Percentiles rank a stretch among this genome's conserved stretches.
Conservation (phyloP, 1,140 invertebrate species). For the Leptoteleia sp. region DNA sequence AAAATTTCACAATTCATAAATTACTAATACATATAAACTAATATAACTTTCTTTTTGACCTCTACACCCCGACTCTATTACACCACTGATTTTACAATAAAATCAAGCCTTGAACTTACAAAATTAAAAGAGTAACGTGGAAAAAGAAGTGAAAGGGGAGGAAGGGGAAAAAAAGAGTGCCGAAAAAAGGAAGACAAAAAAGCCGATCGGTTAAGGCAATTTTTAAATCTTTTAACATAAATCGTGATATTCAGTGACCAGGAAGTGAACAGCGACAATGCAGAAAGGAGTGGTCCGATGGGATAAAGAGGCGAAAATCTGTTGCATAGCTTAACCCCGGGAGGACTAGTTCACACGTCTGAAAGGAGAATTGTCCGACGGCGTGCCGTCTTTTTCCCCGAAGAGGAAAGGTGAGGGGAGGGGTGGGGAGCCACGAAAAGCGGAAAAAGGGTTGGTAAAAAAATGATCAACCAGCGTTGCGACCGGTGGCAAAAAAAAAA, state of each 20-base stretch:
- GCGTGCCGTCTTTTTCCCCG: slow-evolving; percentile 32
- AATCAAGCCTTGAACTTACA: too few relatives aligned
- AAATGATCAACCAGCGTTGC: slow-evolving; percentile 77
- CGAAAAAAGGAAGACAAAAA: too few relatives aligned
- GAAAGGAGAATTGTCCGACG: slow-evolving; percentile 34
- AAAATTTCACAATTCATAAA: too few relatives aligned
- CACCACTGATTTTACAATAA: too few relatives aligned
- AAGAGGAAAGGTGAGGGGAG: background rate
- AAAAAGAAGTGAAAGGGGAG: too few relatives aligned
- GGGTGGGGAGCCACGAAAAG: slow-evolving; percentile 48
- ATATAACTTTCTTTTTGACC: too few relatives aligned
- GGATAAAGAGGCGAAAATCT: slow-evolving; percentile 43
- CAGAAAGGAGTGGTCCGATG: slow-evolving; percentile 48
- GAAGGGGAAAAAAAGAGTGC: too few relatives aligned
- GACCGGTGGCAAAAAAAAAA: slow-evolving; percentile 66
- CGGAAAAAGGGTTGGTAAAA: slow-evolving; percentile 77
- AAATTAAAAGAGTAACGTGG: too few relatives aligned
- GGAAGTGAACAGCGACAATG: slow-evolving; percentile 53
- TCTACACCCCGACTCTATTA: too few relatives aligned
- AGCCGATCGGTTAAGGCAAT: slow-evolving; percentile 11
- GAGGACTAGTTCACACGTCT: slow-evolving; percentile 51
- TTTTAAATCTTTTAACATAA: slow-evolving; percentile 19
- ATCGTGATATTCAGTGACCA: slow-evolving; percentile 61
- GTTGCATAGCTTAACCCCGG: slow-evolving; percentile 60
- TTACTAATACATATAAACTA: too few relatives aligned